Evolutionary conservation across 2,797 vertebrate genomes (phyloP), one percentile per base, ranked within the genome.

Genomic region (Arctocebus calabarensis): DNA sequence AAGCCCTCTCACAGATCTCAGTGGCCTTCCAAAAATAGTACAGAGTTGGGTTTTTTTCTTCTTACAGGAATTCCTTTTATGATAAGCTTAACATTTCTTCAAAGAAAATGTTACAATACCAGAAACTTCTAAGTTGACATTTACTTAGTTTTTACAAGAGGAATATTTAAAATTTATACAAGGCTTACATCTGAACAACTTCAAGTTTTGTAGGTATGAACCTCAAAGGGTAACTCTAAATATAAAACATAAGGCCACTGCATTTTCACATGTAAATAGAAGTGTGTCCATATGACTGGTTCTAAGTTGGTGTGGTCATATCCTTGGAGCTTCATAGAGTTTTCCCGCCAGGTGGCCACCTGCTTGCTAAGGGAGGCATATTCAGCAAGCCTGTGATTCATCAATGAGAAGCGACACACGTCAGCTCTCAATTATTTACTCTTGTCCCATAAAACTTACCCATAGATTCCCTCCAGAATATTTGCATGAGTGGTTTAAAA

Each of bases 151-250:
- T 97, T 97, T 94, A 90, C 64, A 91, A 94, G 96, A 96, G 62
- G 78, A 92, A 81, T 92, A 93, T 96, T 97, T 97, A 97, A 95
- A 98, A 98, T 98, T 98, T 98, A 96, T 97, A 97, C 96, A 97
- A 70, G 92, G 88, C 86, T 98, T 98, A 94, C 57, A 96, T 96
- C 66, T 95, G 94, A 97, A 96, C 77, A 90, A 94, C 84, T 96
- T 95, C 92, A 95, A 82, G 66, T 96, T 96, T 88, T 93, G 45
- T 92, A 96, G 94, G 73, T 95, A 94, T 92, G 88, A 89, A 74
- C 48, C 61, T 86, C 91, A 97, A 97, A 97, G 90, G 88, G 90
- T 95, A 97, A 95, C 71, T 95, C 90, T 88, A 91, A 96, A 95
- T 92, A 84, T 86, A 92, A 95, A 94, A 97, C 75, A 84, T 59